A percentile compares a stretch with the other conserved stretches of the same genome.
Evolutionary conservation across 2,888 invertebrate genomes (phyloP).

Genomic region (Diachrysia chrysitis): DNA sequence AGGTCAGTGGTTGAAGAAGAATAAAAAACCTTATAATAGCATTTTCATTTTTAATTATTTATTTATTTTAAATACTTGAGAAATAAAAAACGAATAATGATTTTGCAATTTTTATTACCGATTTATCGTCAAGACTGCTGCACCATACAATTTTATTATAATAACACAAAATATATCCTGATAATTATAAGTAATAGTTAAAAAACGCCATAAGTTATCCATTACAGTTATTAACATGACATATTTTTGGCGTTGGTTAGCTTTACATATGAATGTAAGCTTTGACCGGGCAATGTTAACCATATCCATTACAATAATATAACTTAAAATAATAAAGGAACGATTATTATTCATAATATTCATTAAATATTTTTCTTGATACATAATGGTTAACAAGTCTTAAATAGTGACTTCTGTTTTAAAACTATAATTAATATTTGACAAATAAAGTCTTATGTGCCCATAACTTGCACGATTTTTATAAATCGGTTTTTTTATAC

Average conservation of each 20-base stretch:
- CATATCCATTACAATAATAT: neutral
- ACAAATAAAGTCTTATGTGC: neutral
- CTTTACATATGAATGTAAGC: neutral
- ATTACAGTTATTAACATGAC: slow-evolving; percentile 8
- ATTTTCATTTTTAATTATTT: neutral
- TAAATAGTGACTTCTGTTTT: slow-evolving; percentile 45
- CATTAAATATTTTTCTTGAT: slow-evolving; percentile 25
- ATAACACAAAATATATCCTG: slow-evolving; percentile 54
- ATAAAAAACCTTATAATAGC: neutral
- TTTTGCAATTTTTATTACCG: slow-evolving; percentile 66
- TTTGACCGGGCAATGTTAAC: slow-evolving; percentile 8
- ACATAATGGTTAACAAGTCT: slow-evolving; percentile 35
- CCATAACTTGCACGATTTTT: slow-evolving; percentile 2
- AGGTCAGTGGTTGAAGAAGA: slow-evolving; percentile 67
- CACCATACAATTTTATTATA: slow-evolving; percentile 64
- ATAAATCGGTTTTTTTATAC: slow-evolving; percentile 17
- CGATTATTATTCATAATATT: slow-evolving; percentile 20
- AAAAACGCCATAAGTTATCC: slow-evolving; percentile 25
- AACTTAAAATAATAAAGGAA: slow-evolving; percentile 39
- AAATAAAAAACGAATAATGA: slow-evolving; percentile 56
- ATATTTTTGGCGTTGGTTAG: slow-evolving; percentile 10
- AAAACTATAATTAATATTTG: slow-evolving; percentile 17
- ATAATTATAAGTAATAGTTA: slow-evolving; percentile 38
- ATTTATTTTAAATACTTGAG: slow-evolving; percentile 13
- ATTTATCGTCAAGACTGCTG: slow-evolving; percentile 66